A percentile compares a stretch with the other conserved stretches of the same genome.
These are phyloP conservation scores for Cryptomyrus ogoouensis DNA, from an alignment of 2,113 vertebrate genomes.

Conservation along the genomic window DNA sequence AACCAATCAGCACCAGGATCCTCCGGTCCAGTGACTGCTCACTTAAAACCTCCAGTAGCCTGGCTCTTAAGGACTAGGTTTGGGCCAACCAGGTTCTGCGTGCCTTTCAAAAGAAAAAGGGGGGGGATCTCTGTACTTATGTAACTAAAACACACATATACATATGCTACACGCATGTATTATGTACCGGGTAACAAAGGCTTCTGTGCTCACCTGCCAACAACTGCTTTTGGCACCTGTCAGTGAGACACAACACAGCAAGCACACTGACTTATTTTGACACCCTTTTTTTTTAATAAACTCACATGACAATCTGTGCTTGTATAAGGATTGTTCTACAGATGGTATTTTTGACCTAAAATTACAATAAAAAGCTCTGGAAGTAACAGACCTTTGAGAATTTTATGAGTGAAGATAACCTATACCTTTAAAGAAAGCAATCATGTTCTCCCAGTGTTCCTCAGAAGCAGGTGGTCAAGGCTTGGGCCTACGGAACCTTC, in stretches of 20 bases:
- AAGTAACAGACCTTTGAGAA: constrained; percentile 31
- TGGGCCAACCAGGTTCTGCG: background rate
- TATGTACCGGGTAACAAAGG: constrained; percentile 56
- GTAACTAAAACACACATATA: constrained; percentile 3
- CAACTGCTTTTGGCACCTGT: constrained; percentile 12
- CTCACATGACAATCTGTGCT: constrained; percentile 60
- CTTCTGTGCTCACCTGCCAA: constrained; percentile 54
- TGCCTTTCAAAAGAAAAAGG: background rate
- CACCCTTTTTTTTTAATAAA: constrained; percentile 62
- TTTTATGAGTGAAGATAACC: background rate
- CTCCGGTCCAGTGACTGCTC: background rate
- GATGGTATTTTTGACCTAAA: constrained; percentile 79
- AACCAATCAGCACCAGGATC: background rate
- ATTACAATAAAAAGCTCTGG: constrained; percentile 65
- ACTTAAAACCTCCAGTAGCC: background rate
- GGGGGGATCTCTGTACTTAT: background rate
- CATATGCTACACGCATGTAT: constrained; percentile 8
- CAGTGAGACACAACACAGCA: background rate
- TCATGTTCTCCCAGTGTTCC: background rate
- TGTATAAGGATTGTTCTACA: constrained; percentile 84
- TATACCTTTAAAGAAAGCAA: background rate
- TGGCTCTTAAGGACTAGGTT: background rate
- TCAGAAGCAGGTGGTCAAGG: background rate
- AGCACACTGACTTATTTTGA: constrained; percentile 57
- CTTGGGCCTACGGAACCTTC: background rate